Evolutionary conservation across 1,140 invertebrate species (phyloP), one percentile per base, ranked within the genome.

Genomic region (Doryteuthis pealeii): DNA sequence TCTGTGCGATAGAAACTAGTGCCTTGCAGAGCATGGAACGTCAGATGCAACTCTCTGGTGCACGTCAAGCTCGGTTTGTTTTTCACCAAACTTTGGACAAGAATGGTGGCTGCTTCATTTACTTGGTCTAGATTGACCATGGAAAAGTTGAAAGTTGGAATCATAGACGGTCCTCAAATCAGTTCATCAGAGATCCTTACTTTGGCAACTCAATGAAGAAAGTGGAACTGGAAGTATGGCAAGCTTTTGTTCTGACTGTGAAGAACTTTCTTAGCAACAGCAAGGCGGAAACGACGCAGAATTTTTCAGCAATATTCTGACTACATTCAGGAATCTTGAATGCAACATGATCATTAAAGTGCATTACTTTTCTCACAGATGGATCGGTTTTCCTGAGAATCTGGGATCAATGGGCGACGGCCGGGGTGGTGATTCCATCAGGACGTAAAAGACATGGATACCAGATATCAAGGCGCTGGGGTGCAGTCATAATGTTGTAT

Each of bases 101-200:
- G 72, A 18, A 78, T 79, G 40, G 71, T 43, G 69, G 49, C 31
- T 71, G 73, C 70, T 75, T 77, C 49, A 67, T 69, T 32, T 75
- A 75, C 49, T 40, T 77, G 33, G 65, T 54, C 66, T 26, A 10
- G 54, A 43, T 72, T 45, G 66, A 75, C 72, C 30, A 66, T 70
- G 26, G 72, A 76, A 40, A 76, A 74, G 49, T 49, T 76, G 43
- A 74, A 76, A 70, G 72, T 67, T 69, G 75, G 73, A 10, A 71
- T 76, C 28, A 74, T 76, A 32, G 72, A 74, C 49, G 75, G 72
- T 68, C 68, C 75, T 58, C 75, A 76, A 43, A 76, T 74, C 69
- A 72, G 58, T 30, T 72, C 32, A 35, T 72, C 32, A 72, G 43
- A 28, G 71, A 72, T 26, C 26, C 35, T 3, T 6, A 68, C 5